Conservation (phyloP, 2,888 invertebrate species). For the Octonoba sinensis region DNA sequence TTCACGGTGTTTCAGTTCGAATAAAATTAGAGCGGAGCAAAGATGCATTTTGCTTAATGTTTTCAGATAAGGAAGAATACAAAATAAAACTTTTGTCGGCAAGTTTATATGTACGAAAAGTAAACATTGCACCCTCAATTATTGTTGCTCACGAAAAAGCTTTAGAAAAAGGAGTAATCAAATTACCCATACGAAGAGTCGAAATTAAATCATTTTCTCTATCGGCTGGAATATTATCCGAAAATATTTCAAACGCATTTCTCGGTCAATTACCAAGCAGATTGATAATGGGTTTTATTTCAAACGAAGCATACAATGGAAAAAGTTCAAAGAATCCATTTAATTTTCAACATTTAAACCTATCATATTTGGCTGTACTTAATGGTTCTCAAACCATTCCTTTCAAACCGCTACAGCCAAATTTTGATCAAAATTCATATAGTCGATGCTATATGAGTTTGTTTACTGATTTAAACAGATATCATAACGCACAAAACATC, state of each 20-base stretch:
- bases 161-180: conserved; percentile 14
- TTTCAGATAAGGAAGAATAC: no score
- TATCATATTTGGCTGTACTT: conserved; percentile 13
- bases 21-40: conserved; percentile 23
- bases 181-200: conserved; percentile 19
- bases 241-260: conserved; percentile 28
- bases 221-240: not conserved
- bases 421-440: conserved; percentile 18
- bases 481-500: conserved; percentile 24
- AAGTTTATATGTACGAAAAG: no score
- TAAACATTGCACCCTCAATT: conserved; percentile 19
- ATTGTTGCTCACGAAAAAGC: conserved; percentile 41
- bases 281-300: conserved; percentile 17
- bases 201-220: conserved; percentile 29
- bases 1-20: conserved; percentile 20
- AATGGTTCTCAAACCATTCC: conserved; percentile 20
- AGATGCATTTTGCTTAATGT: no score
- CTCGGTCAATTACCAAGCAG: conserved; percentile 21
- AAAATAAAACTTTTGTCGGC: no score
- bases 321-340: no score
- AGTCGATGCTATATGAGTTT: conserved; percentile 25
- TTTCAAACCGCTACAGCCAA: conserved; percentile 14
- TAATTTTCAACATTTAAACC: conserved; percentile 17
- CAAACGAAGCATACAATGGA: conserved; percentile 37
- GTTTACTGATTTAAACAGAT: conserved; percentile 38